Percentiles rank a stretch among this genome's conserved stretches.
phyloP scores from a whole-genome alignment of 2,888 invertebrate genomes.

The Cerceris rybyensis region DNA sequence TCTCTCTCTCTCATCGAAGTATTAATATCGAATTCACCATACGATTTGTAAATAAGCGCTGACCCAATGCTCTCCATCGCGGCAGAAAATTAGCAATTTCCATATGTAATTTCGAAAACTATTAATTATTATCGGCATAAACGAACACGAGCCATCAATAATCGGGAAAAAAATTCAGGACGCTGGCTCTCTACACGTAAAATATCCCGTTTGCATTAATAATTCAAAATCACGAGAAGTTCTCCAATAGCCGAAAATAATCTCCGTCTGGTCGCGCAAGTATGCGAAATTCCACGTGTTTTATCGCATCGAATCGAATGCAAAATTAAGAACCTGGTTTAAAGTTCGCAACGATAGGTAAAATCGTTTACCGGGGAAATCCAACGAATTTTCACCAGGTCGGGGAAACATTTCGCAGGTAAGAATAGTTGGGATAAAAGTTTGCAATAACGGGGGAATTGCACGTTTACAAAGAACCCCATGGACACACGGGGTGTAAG shows the following conservation, averaged over 20 bases:
- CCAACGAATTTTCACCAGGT: slow-evolving; percentile 30
- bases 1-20: slow-evolving; percentile 10
- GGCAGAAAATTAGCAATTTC: slow-evolving; percentile 49
- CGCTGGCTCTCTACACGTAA: background rate
- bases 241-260: too few relatives aligned
- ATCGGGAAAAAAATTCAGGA: slow-evolving; percentile 6
- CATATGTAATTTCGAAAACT: slow-evolving; percentile 50
- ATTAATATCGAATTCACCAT: slow-evolving; percentile 38
- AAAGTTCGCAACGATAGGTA: background rate
- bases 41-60: slow-evolving; percentile 37
- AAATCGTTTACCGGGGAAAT: slow-evolving; percentile 28
- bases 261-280: too few relatives aligned
- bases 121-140: slow-evolving; percentile 44
- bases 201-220: background rate
- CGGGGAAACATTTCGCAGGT: slow-evolving; percentile 30
- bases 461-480: slow-evolving; percentile 36
- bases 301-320: too few relatives aligned
- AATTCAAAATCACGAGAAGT: too few relatives aligned
- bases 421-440: slow-evolving; percentile 40
- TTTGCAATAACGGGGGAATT: slow-evolving; percentile 45
- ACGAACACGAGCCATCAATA: slow-evolving; percentile 36
- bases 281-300: too few relatives aligned
- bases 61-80: slow-evolving; percentile 4
- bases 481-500: slow-evolving; percentile 8
- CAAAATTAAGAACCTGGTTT: too few relatives aligned